These are phyloP conservation scores for Monopterus albus DNA, from an alignment of 2,113 vertebrate species.

Conservation along the genomic window DNA sequence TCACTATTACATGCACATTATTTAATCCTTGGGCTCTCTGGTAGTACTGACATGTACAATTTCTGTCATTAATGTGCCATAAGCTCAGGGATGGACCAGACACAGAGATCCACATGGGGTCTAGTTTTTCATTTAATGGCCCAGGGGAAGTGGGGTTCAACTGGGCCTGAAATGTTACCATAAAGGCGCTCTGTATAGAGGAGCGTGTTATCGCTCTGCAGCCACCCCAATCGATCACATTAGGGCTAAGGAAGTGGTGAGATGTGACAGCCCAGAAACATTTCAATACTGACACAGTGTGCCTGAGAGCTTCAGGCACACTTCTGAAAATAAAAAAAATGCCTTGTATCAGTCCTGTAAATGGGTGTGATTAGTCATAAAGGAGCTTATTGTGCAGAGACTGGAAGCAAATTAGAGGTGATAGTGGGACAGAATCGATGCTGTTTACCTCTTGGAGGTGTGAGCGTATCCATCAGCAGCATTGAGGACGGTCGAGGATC, in stretches of 20 bases:
- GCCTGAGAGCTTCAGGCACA: constrained; percentile 70
- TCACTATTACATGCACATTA: constrained; percentile 78
- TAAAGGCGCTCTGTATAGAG: constrained; percentile 73
- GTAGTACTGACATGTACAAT: constrained; percentile 78
- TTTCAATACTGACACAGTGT: constrained; percentile 77
- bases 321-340: constrained; percentile 67
- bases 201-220: constrained; percentile 67
- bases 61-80: constrained; percentile 77
- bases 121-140: constrained; percentile 79
- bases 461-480: constrained; percentile 87
- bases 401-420: constrained; percentile 83
- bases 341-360: constrained; percentile 69
- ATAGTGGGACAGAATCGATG: constrained; percentile 83
- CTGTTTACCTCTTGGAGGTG: constrained; percentile 86
- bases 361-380: constrained; percentile 86
- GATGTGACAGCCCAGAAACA: constrained; percentile 78
- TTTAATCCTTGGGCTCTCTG: constrained; percentile 77
- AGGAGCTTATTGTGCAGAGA: constrained; percentile 77
- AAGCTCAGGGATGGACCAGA: constrained; percentile 71
- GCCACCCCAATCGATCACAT: constrained; percentile 75
- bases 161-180: constrained; percentile 80
- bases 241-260: constrained; percentile 74
- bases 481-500: constrained; percentile 78
- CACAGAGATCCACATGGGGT: constrained; percentile 67
- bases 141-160: constrained; percentile 68